Conservation (phyloP, 2,113 vertebrate genomes). For the Microcebus tavaratra region DNA sequence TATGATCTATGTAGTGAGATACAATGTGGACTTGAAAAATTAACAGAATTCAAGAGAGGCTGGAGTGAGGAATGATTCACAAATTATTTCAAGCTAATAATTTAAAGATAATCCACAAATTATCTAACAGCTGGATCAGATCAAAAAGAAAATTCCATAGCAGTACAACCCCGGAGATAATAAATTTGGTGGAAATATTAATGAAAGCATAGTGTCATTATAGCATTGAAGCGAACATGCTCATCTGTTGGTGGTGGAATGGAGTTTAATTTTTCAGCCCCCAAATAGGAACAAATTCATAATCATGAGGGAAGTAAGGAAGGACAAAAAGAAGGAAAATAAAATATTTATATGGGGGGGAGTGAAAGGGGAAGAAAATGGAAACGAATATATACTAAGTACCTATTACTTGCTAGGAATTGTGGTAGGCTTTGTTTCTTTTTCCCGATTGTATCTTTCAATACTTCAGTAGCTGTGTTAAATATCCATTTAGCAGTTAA, state of each 20-base stretch:
- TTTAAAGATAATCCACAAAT: too few relatives aligned
- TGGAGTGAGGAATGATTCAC: not conserved
- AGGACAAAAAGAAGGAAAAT: not conserved
- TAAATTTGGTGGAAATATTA: not conserved
- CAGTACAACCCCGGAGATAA: not conserved
- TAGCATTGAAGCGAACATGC: not conserved
- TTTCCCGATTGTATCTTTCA: not conserved
- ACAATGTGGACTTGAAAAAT: not conserved
- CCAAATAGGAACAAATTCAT: not conserved
- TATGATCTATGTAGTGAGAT: not conserved
- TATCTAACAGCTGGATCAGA: not conserved
- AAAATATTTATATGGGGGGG: not conserved
- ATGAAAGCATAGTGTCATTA: not conserved
- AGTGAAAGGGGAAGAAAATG: not conserved
- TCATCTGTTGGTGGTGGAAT: not conserved
- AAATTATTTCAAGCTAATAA: not conserved
- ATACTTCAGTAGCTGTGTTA: not conserved
- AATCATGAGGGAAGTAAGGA: not conserved
- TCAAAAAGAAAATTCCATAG: not conserved
- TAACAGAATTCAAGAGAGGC: not conserved
- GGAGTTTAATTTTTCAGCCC: not conserved
- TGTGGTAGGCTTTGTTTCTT: not conserved
- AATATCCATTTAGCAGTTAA: not conserved
- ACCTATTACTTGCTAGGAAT: not conserved
- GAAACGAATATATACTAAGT: not conserved